Base-by-base conservation (phyloP, 23 tunicate species). In the Styela plicata region DNA sequence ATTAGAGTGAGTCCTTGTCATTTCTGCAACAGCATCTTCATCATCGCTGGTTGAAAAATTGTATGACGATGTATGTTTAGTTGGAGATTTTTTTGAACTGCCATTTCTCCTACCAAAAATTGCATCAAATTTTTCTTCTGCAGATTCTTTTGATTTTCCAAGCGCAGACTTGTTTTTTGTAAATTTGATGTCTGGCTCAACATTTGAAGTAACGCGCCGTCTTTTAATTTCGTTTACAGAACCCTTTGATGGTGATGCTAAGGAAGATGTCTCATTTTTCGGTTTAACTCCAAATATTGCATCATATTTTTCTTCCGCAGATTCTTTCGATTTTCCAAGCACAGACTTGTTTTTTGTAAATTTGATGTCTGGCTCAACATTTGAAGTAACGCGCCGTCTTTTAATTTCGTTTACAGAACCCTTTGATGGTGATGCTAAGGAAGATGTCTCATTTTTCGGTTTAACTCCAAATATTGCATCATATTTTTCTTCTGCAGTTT, bases 101-200 rank as follows among this genome's bases (percentile, higher is more conserved):
- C 57, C 57, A 44, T 44, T 44, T 5, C 57, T 44, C 57, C 13
- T 44, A 5, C 81, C 66, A 69, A 90, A 85, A 5, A 90, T 22
- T 22, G 88, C 86, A 82, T 90, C 96, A 81, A 90, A 90, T 33
- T 90, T 90, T 29, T 74, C 84, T 32, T 82, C 86, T 26, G 96
- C 96, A 7, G 85, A 67, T 21, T 90, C 96, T 74, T 90, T 90
- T 5, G 57, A 44, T 69, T 57, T 26, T 66, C 52, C 13, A 69
- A 36, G 17, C 31, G 86, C 53, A 19, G 3, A 3, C 36, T 44
- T 10, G 18, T 63, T 31, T 5, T 22, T 5, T 35, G 29, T 29
- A 10, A 2, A n/a, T n/a, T n/a, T n/a, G n/a, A n/a, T n/a, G n/a
- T n/a, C n/a, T n/a, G n/a, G n/a, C n/a, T n/a, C n/a, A n/a, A n/a